Conservation (phyloP, 1,140 invertebrate species). For the Drosophila bifasciata region DNA sequence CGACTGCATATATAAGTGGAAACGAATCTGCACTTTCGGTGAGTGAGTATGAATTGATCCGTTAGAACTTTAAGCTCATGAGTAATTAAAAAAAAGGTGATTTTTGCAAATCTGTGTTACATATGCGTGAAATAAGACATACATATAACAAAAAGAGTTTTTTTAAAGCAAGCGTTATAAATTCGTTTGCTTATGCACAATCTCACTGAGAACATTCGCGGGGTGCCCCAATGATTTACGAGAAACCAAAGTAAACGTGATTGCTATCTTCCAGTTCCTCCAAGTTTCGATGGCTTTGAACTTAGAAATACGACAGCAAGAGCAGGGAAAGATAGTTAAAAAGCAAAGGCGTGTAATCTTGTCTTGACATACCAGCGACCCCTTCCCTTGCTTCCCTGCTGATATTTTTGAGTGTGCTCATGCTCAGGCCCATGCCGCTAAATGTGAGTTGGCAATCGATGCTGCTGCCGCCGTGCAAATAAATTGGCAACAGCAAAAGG, state of each 20-base stretch:
- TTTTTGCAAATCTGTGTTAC: too few relatives aligned
- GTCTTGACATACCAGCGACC: slow-evolving; percentile 21
- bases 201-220: slow-evolving; percentile 4
- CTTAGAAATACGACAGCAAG: slow-evolving; percentile 59
- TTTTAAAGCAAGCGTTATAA: slow-evolving; percentile 12
- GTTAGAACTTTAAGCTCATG: too few relatives aligned
- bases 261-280: slow-evolving; percentile 34
- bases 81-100: too few relatives aligned
- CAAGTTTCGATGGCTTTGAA: slow-evolving; percentile 32
- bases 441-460: slow-evolving; percentile 44
- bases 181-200: slow-evolving; percentile 11
- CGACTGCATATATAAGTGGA: too few relatives aligned
- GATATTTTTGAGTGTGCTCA: not conserved
- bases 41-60: too few relatives aligned
- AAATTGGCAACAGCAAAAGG: slow-evolving; percentile 54
- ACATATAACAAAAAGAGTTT: not conserved
- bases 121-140: too few relatives aligned
- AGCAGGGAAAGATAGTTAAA: slow-evolving; percentile 54
- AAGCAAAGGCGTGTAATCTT: slow-evolving; percentile 72
- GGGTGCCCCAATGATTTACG: slow-evolving; percentile 49
- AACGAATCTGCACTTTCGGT: too few relatives aligned
- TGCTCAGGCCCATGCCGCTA: not conserved
- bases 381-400: slow-evolving; percentile 3
- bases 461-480: slow-evolving; percentile 40
- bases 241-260: not conserved